Conservation (phyloP, 1,140 invertebrate species). For the Hypsibius dujardini region DNA sequence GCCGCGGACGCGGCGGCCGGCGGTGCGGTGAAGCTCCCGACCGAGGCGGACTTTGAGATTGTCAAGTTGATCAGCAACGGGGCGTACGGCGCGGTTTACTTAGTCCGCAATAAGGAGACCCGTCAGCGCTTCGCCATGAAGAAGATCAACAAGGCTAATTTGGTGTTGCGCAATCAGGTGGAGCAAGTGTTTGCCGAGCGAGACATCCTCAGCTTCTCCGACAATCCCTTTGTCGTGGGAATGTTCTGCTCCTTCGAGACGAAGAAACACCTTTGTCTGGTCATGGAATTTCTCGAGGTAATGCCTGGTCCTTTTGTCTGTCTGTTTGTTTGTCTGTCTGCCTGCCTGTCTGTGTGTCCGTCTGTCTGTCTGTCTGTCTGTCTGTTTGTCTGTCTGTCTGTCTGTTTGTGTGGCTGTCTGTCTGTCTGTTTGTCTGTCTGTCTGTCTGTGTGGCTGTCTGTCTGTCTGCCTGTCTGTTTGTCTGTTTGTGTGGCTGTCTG, state of each 20-base stretch:
- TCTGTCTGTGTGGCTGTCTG: too few relatives aligned
- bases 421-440: too few relatives aligned
- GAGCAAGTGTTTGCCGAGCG: conserved; percentile 96
- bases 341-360: too few relatives aligned
- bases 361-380: too few relatives aligned
- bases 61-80: conserved; percentile 94
- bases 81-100: conserved; percentile 75
- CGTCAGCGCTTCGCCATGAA: conserved; percentile 93
- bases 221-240: conserved; percentile 97
- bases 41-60: conserved; percentile 88
- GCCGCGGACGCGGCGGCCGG: conserved; percentile 15
- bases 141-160: conserved; percentile 96
- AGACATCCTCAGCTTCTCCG: conserved; percentile 96
- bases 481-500: too few relatives aligned
- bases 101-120: conserved; percentile 84
- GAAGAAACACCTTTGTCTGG: conserved; percentile 86
- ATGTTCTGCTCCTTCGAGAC: conserved; percentile 99
- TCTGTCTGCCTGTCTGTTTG: too few relatives aligned
- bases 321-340: too few relatives aligned
- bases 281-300: conserved; percentile 92
- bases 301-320: too few relatives aligned
- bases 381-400: too few relatives aligned
- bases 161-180: conserved; percentile 90
- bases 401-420: too few relatives aligned
- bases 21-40: conserved; percentile 39